These are phyloP conservation scores for Polymixis flavicincta DNA, from an alignment of 2,888 invertebrate genomes.

Conservation along the genomic window DNA sequence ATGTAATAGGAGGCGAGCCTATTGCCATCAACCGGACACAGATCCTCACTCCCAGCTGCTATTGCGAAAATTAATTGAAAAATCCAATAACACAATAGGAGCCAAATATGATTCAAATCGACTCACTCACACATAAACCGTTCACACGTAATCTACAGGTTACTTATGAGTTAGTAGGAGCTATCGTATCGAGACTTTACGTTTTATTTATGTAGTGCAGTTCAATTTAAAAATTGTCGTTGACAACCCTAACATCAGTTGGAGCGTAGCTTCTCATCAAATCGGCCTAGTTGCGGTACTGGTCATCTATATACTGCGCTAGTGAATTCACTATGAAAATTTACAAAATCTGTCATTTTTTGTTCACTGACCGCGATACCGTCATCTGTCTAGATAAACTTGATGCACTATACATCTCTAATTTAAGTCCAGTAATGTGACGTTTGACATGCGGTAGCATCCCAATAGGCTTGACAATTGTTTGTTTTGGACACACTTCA, in stretches of 20 bases:
- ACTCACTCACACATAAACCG: neutral
- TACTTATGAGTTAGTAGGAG: neutral
- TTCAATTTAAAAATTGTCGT: neutral
- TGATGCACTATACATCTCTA: neutral
- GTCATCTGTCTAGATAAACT: too few species aligned
- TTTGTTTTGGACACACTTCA: conserved; percentile 35
- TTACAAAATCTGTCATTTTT: neutral
- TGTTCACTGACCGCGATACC: neutral
- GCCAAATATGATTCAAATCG: neutral
- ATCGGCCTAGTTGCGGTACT: too few species aligned
- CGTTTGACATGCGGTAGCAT: conserved; percentile 34
- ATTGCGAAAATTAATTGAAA: neutral
- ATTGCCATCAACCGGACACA: neutral
- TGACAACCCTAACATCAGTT: neutral
- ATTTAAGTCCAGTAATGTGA: conserved; percentile 31
- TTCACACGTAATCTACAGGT: neutral
- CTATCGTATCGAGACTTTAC: neutral
- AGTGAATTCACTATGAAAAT: neutral
- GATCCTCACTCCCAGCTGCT: neutral
- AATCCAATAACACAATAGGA: neutral
- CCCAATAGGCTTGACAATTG: conserved; percentile 1
- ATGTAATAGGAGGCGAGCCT: neutral
- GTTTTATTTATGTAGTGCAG: neutral
- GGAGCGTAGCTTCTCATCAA: too few species aligned
- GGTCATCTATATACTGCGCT: too few species aligned